These are phyloP conservation scores for Tigriopus japonicus DNA, from an alignment of 1,140 invertebrate species.

Conservation along the genomic window DNA sequence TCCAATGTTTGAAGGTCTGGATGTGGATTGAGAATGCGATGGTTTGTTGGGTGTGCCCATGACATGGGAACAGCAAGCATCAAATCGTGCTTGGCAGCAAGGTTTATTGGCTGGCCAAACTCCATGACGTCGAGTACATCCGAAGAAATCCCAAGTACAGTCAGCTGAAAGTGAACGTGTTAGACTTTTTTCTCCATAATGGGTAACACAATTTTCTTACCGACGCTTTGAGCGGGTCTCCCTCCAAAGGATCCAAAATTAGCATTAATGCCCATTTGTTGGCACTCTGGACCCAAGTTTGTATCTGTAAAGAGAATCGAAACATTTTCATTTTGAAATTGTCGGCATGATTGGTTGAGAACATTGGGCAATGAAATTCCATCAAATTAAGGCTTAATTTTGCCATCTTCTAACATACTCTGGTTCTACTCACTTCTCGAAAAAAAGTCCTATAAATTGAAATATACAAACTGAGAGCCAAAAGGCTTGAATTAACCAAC, in stretches of 20 bases:
- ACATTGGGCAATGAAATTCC: too few species aligned
- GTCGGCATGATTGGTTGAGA: too few species aligned
- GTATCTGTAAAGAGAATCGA: too few species aligned
- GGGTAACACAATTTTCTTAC: neutral
- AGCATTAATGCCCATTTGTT: too few species aligned
- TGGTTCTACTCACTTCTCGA: too few species aligned
- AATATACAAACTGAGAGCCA: too few species aligned
- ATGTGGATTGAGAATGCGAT: neutral
- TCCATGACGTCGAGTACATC: conserved; percentile 7
- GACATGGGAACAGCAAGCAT: conserved; percentile 2
- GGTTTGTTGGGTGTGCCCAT: neutral
- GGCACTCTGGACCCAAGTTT: too few species aligned
- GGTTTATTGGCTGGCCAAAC: conserved; percentile 1
- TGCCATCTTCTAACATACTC: too few species aligned
- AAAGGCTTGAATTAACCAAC: too few species aligned
- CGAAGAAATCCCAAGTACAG: conserved; percentile 13
- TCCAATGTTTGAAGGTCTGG: neutral
- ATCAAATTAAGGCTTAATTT: too few species aligned
- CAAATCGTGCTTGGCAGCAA: conserved; percentile 7
- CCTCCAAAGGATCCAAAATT: conserved; percentile 7
- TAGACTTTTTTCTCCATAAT: neutral
- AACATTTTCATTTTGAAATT: too few species aligned
- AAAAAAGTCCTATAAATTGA: too few species aligned
- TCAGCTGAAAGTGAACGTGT: conserved; percentile 4
- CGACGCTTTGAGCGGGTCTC: neutral